phyloP scores from a whole-genome alignment of 2,888 invertebrate genomes.

The Harmothoe impar region DNA sequence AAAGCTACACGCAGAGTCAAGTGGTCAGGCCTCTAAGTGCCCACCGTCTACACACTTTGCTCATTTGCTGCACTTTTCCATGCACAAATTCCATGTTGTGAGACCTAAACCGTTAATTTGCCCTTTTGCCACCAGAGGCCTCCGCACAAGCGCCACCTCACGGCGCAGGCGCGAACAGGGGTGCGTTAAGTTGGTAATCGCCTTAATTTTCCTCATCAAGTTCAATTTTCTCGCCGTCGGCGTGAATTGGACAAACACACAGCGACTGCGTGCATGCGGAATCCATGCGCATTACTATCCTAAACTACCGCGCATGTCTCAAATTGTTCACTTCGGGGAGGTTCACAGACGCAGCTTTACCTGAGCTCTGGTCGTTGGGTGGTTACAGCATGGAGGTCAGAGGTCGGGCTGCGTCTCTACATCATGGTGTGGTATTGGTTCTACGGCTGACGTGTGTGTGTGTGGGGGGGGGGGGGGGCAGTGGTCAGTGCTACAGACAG shows the following conservation, averaged over 20 bases:
- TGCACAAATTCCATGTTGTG: neutral
- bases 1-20: neutral
- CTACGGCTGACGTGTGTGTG: no score
- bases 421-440: no score
- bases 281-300: no score
- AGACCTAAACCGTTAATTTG: neutral
- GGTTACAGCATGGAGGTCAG: no score
- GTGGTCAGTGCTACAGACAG: no score
- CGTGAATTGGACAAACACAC: neutral
- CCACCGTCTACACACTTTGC: neutral
- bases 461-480: no score
- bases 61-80: neutral
- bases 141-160: neutral
- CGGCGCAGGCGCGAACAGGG: neutral
- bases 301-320: no score
- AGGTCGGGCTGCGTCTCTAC: no score
- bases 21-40: neutral
- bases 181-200: neutral
- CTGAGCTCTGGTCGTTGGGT: no score
- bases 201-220: slow-evolving; percentile 35
- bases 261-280: no score
- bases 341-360: no score
- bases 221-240: neutral
- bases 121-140: slow-evolving; percentile 13
- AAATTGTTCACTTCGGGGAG: no score